These are phyloP conservation scores for Choloepus hoffmanni DNA, from an alignment of 2,113 vertebrate genomes.

Conservation along the genomic window DNA sequence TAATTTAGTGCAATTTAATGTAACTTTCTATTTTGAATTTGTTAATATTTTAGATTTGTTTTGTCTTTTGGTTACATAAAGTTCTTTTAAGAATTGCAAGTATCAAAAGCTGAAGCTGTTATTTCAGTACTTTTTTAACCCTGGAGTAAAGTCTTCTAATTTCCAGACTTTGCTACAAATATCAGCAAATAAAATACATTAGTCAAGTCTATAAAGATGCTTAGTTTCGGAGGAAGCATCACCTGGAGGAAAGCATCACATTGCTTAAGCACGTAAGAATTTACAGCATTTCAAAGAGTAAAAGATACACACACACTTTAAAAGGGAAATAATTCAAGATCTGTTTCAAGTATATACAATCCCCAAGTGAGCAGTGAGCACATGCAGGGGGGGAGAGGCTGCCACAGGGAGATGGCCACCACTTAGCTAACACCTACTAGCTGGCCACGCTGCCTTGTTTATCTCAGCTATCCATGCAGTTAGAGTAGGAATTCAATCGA, in stretches of 20 bases:
- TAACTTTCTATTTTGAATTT: constrained; percentile 1
- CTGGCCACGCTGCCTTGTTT: not conserved
- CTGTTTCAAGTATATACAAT: not conserved
- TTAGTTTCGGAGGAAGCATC: not conserved
- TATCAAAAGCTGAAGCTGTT: not conserved
- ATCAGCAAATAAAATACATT: not conserved
- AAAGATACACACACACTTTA: not conserved
- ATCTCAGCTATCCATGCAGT: not conserved
- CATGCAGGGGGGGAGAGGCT: not conserved
- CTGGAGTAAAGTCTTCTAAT: constrained; percentile 6
- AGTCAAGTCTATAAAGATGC: not conserved
- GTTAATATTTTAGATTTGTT: not conserved
- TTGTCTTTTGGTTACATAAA: not conserved
- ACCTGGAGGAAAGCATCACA: not conserved
- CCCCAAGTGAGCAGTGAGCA: not conserved
- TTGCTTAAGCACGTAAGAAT: constrained; percentile 18
- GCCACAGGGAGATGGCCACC: not conserved
- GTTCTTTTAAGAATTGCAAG: not conserved
- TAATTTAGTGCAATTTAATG: not conserved
- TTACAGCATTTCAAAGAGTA: not conserved
- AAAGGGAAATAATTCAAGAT: not conserved
- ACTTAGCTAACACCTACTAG: not conserved
- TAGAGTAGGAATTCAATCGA: not conserved
- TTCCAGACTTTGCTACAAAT: constrained; percentile 15
- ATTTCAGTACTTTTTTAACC: not conserved